phyloP scores from a whole-genome alignment of 2,113 vertebrate species.

The Nyctereutes procyonoides region DNA sequence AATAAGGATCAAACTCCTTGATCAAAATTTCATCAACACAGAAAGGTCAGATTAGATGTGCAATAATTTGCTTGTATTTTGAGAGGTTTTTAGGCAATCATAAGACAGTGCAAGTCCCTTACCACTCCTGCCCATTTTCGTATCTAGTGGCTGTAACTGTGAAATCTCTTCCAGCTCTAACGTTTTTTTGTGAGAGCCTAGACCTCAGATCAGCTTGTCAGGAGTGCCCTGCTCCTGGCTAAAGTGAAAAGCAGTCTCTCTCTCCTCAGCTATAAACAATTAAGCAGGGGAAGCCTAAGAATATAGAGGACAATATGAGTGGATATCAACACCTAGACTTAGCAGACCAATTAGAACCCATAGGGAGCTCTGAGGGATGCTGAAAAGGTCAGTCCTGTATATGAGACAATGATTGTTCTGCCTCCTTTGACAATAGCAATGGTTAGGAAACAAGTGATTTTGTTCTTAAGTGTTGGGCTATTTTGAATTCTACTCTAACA shows the following conservation, averaged over 20 bases:
- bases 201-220: not conserved
- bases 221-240: not conserved
- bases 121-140: not conserved
- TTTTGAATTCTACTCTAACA: slow-evolving; percentile 21
- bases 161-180: not conserved
- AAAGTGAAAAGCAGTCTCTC: slow-evolving; percentile 31
- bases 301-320: not conserved
- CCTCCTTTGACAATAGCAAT: not conserved
- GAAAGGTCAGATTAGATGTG: slow-evolving; percentile 1
- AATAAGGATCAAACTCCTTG: not conserved
- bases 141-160: not conserved
- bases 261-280: slow-evolving; percentile 19
- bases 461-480: not conserved
- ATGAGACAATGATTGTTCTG: not conserved
- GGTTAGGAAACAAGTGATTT: not conserved
- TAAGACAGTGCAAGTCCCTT: not conserved
- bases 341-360: not conserved
- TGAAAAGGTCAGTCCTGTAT: not conserved
- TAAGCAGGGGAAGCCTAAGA: not conserved
- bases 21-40: not conserved
- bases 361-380: not conserved
- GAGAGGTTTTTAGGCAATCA: slow-evolving; percentile 31
- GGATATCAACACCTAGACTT: not conserved
- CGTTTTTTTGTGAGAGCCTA: not conserved
- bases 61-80: not conserved